Conservation (phyloP, 2,888 invertebrate species). For the Sarcophaga caerulescens region DNA sequence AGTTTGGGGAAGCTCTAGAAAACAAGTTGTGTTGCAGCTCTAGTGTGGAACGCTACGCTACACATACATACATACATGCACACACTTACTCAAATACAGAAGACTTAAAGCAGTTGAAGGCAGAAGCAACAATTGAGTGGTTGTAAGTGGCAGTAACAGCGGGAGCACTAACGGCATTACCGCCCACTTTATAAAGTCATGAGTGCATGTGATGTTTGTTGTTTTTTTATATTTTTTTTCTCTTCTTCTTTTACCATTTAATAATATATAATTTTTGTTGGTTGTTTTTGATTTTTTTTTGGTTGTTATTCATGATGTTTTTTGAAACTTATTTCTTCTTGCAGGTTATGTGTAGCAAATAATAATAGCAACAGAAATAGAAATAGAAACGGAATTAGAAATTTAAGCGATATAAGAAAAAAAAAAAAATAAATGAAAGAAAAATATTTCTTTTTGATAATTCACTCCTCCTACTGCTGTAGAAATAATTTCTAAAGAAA, state of each 20-base stretch:
- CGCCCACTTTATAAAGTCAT: conserved; percentile 56
- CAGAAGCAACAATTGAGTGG: conserved; percentile 12
- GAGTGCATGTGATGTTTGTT: conserved; percentile 50
- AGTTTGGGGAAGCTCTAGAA: conserved; percentile 37
- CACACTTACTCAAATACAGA: no score
- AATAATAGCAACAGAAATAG: conserved; percentile 1
- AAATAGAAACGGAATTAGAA: conserved; percentile 12
- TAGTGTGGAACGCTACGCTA: conserved; percentile 22
- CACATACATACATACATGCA: neutral
- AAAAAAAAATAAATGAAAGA: neutral
- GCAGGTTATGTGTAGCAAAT: neutral
- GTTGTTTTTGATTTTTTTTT: conserved; percentile 20
- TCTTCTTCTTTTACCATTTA: conserved; percentile 27
- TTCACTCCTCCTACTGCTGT: conserved; percentile 47
- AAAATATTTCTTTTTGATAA: conserved; percentile 8
- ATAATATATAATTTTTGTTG: conserved; percentile 55
- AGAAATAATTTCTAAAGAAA: neutral
- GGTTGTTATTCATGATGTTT: neutral
- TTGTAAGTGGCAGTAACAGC: conserved; percentile 24
- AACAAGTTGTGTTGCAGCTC: conserved; percentile 31
- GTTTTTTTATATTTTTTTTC: neutral
- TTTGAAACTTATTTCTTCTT: neutral
- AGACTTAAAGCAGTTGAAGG: no score
- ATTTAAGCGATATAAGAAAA: neutral
- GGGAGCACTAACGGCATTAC: conserved; percentile 18